Evolutionary conservation across 2,797 vertebrate genomes (phyloP).

Genomic region (Squalus acanthias): DNA sequence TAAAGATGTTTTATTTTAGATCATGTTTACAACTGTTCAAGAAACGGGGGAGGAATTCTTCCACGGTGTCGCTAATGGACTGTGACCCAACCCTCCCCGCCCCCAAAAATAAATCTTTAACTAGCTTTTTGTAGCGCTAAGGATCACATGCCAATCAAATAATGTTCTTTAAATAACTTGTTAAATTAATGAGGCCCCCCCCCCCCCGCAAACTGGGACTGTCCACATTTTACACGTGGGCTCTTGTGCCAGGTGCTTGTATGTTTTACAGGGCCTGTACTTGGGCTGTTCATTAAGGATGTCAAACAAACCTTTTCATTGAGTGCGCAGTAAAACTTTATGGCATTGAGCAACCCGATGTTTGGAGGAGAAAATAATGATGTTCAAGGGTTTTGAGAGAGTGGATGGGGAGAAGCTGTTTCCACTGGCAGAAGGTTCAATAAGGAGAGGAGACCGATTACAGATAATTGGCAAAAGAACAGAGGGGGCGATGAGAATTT

Average conservation of each 20-base stretch:
- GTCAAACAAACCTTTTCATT: conserved; percentile 7
- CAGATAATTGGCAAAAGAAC: neutral
- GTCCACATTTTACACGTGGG: neutral
- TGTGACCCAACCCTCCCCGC: neutral
- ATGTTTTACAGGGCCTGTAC: neutral
- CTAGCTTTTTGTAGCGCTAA: neutral
- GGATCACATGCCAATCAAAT: neutral
- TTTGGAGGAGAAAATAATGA: neutral
- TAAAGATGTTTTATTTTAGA: neutral
- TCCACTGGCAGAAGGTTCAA: neutral
- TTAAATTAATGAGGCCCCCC: neutral
- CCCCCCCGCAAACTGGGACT: neutral
- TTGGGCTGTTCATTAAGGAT: conserved; percentile 1
- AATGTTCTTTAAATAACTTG: neutral
- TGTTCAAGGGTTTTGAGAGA: neutral
- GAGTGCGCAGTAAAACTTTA: neutral
- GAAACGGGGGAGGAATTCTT: neutral
- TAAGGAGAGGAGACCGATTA: neutral
- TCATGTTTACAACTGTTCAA: neutral
- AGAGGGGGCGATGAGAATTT: no score
- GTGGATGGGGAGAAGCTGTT: neutral
- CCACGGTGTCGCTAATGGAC: neutral
- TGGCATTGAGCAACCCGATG: neutral
- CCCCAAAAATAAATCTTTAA: neutral
- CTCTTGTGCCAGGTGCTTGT: neutral